Percentiles rank a stretch among this genome's conserved stretches.
These are phyloP conservation scores for Vireo altiloquus DNA, from an alignment of 2,113 vertebrate genomes.

Conservation along the genomic window DNA sequence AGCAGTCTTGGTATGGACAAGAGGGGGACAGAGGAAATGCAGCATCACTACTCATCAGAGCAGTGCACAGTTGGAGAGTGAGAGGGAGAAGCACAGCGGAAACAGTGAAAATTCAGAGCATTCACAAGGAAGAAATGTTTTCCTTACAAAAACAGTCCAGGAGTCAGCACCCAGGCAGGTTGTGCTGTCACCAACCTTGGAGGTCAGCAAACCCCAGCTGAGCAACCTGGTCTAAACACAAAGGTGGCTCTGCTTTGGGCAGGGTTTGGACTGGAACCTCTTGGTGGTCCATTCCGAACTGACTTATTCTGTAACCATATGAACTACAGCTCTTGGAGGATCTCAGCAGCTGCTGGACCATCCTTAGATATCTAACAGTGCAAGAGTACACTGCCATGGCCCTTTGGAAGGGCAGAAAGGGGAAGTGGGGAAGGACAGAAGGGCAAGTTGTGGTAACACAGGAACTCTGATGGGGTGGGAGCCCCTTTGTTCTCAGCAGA, in stretches of 20 bases:
- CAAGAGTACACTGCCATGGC: no score
- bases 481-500: not conserved
- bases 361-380: not conserved
- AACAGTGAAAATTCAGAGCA: not conserved
- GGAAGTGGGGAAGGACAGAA: fast-evolving
- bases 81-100: not conserved
- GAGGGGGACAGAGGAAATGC: not conserved
- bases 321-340: not conserved
- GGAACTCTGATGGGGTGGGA: not conserved
- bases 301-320: not conserved
- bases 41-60: fast-evolving
- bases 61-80: not conserved
- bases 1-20: not conserved
- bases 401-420: fast-evolving
- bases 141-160: not conserved
- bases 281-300: not conserved
- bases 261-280: not conserved
- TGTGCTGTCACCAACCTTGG: no score
- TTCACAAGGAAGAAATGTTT: not conserved
- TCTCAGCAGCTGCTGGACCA: not conserved
- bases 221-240: not conserved
- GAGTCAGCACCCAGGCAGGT: fast-evolving
- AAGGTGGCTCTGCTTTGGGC: not conserved
- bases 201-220: fast-evolving
- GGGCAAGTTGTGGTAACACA: no score